Conservation (phyloP, 2,888 invertebrate species). For the Dascillus cervinus region DNA sequence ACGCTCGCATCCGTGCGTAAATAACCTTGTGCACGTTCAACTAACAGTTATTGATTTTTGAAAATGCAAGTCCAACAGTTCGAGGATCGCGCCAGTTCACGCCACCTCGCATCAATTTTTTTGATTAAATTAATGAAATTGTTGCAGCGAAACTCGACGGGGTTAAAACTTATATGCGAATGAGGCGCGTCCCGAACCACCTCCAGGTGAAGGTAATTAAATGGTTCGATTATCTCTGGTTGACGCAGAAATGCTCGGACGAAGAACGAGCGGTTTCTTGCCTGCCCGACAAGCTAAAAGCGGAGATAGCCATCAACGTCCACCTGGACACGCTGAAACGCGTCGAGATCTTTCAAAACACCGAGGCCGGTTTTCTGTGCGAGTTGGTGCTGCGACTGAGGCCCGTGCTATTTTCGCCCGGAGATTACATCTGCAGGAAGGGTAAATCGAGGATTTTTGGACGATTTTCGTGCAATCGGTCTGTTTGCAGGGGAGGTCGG, state of each 20-base stretch:
- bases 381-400: constrained; percentile 90
- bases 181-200: constrained; percentile 90
- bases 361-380: constrained; percentile 97
- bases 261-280: constrained; percentile 94
- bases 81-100: no score
- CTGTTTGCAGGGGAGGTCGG: constrained; percentile 85
- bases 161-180: constrained; percentile 97
- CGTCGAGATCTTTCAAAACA: constrained; percentile 99
- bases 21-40: no score
- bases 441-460: no score
- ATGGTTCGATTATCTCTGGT: constrained; percentile 99
- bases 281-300: constrained; percentile 95
- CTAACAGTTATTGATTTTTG: no score
- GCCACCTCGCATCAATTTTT: no score
- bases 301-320: constrained; percentile 98
- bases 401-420: constrained; percentile 95
- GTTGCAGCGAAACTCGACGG: constrained; percentile 93
- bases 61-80: no score
- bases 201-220: constrained; percentile 96
- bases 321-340: constrained; percentile 95
- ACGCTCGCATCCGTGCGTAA: no score
- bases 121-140: constrained; percentile 22
- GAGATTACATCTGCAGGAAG: constrained; percentile 98
- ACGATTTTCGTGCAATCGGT: no score
- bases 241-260: constrained; percentile 96